Percentiles rank a stretch among this genome's conserved stretches.
These are phyloP conservation scores for Myotis vivesi DNA, from an alignment of 2,797 vertebrate genomes.

Conservation along the genomic window DNA sequence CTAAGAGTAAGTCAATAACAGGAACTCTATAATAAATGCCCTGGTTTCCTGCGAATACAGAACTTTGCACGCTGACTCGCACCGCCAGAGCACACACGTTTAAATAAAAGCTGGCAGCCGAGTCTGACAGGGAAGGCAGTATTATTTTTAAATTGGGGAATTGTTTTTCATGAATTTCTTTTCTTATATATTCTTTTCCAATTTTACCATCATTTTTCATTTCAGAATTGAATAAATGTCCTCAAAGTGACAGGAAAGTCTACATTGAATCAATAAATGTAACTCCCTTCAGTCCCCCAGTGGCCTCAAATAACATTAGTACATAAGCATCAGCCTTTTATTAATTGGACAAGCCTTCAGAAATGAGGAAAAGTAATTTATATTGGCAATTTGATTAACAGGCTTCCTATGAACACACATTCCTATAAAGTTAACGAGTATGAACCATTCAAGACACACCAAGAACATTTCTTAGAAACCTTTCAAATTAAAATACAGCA, in stretches of 20 bases:
- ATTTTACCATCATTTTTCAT: slow-evolving; percentile 74
- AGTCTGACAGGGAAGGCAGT: slow-evolving; percentile 73
- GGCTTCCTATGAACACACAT: slow-evolving; percentile 69
- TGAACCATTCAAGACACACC: slow-evolving; percentile 53
- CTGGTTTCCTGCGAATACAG: slow-evolving; percentile 88
- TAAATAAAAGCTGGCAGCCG: slow-evolving; percentile 82
- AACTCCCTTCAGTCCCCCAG: background rate
- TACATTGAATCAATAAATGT: slow-evolving; percentile 51
- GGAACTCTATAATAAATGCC: slow-evolving; percentile 94
- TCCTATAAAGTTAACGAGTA: slow-evolving; percentile 71
- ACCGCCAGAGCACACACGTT: slow-evolving; percentile 78
- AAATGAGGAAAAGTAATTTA: slow-evolving; percentile 73
- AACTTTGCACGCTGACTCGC: slow-evolving; percentile 84
- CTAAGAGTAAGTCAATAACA: slow-evolving; percentile 91
- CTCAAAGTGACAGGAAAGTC: slow-evolving; percentile 66
- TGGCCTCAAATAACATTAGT: slow-evolving; percentile 46
- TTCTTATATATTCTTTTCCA: slow-evolving; percentile 71
- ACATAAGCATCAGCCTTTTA: slow-evolving; percentile 29
- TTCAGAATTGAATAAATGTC: slow-evolving; percentile 67
- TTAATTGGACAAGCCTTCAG: slow-evolving; percentile 62
- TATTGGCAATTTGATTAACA: slow-evolving; percentile 75
- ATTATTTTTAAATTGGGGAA: slow-evolving; percentile 62
- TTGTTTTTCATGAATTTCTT: slow-evolving; percentile 69
- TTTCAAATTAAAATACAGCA: slow-evolving; percentile 37
- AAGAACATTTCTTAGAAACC: slow-evolving; percentile 55